These are phyloP conservation scores for Thymelicus sylvestris DNA, from an alignment of 2,888 invertebrate genomes.

Conservation along the genomic window DNA sequence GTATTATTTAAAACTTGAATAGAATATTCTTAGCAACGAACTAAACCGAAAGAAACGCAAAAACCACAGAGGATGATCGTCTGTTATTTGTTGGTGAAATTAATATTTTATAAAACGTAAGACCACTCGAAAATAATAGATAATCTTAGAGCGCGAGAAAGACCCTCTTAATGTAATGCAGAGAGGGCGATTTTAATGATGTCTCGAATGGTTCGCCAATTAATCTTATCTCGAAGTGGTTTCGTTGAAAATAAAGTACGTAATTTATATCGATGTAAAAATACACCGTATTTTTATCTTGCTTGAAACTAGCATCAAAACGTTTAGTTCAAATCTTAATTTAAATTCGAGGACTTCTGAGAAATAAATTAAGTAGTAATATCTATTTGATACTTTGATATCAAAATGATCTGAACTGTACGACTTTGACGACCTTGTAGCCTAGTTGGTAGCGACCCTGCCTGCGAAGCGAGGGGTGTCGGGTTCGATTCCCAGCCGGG, in stretches of 20 bases:
- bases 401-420: too few species aligned
- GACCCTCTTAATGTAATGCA: slow-evolving; percentile 25
- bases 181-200: slow-evolving; percentile 20
- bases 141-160: slow-evolving; percentile 15
- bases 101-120: slow-evolving; percentile 23
- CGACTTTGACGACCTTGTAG: too few species aligned
- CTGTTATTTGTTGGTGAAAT: slow-evolving; percentile 19
- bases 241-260: slow-evolving; percentile 8
- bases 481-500: too few species aligned
- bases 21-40: too few species aligned
- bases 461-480: too few species aligned
- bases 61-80: not conserved
- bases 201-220: slow-evolving; percentile 24
- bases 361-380: too few species aligned
- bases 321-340: too few species aligned
- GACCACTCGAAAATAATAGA: slow-evolving; percentile 26
- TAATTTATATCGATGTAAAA: not conserved
- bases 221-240: slow-evolving; percentile 14
- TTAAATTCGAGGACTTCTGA: too few species aligned
- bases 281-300: not conserved
- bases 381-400: too few species aligned
- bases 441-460: too few species aligned
- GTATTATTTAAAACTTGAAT: too few species aligned
- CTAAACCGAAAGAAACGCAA: too few species aligned
- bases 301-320: not conserved